A percentile compares a stretch with the other conserved stretches of the same genome.
Evolutionary conservation across 92 coral and sea anemone species (phyloP).

Genomic region (Epizoanthus rinbou): DNA sequence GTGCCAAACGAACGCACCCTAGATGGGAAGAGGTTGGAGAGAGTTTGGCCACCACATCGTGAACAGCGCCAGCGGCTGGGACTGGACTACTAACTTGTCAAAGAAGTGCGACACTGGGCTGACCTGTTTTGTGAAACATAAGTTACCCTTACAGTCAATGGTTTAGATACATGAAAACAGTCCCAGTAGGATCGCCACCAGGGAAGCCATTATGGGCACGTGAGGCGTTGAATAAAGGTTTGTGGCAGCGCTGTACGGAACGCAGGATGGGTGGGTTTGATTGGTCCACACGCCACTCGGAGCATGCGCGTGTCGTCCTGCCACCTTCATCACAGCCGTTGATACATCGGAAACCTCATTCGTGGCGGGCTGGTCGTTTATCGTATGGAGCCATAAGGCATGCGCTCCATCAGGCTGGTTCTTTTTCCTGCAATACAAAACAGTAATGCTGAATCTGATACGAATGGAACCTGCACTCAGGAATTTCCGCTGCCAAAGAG

Average conservation of each 20-base stretch:
- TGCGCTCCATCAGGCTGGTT: slow-evolving; percentile 31
- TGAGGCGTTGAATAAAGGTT: slow-evolving; percentile 10
- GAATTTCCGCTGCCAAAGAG: too few species aligned
- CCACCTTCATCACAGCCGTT: slow-evolving; percentile 56
- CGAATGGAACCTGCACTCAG: too few species aligned
- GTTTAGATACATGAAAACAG: background rate
- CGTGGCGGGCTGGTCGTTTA: slow-evolving; percentile 72
- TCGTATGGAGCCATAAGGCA: slow-evolving; percentile 67
- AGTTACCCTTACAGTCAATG: background rate
- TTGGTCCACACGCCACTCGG: slow-evolving; percentile 69
- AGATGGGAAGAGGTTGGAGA: too few species aligned
- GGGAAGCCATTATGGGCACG: slow-evolving; percentile 7
- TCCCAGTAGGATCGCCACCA: slow-evolving; percentile 6
- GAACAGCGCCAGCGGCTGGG: too few species aligned
- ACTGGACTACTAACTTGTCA: too few species aligned
- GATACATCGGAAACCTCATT: slow-evolving; percentile 49
- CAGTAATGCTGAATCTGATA: too few species aligned
- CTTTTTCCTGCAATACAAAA: slow-evolving; percentile 19
- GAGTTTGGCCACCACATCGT: too few species aligned
- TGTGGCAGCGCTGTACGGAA: slow-evolving; percentile 65
- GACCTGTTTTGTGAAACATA: background rate
- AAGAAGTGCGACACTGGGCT: too few species aligned
- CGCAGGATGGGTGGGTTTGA: slow-evolving; percentile 70
- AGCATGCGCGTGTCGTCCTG: slow-evolving; percentile 82
- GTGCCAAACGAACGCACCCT: too few species aligned